phyloP scores from a whole-genome alignment of 2,113 vertebrate species.

The Ceyx melanurus region DNA sequence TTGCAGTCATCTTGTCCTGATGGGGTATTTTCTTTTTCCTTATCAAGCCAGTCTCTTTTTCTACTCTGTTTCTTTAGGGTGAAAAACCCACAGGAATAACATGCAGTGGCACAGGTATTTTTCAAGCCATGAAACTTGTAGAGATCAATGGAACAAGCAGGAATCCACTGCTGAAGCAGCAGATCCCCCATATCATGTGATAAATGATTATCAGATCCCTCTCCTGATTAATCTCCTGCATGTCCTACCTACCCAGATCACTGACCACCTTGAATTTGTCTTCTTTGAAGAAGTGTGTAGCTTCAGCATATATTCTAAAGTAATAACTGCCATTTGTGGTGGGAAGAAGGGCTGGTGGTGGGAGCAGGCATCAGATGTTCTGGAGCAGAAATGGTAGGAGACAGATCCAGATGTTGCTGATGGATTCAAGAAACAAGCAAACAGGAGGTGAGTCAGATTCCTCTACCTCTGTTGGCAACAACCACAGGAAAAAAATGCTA shows the following conservation, averaged over 20 bases:
- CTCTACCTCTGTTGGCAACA: background rate
- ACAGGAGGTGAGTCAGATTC: background rate
- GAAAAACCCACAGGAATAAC: background rate
- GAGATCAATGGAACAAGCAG: background rate
- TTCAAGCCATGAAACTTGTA: background rate
- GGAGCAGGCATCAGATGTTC: background rate
- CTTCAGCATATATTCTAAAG: background rate
- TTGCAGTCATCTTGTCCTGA: background rate
- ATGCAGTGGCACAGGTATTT: background rate
- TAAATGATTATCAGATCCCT: background rate
- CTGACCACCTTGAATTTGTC: background rate
- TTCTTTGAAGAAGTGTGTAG: background rate
- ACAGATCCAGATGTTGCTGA: background rate
- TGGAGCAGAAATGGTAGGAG: background rate
- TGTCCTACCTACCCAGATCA: background rate
- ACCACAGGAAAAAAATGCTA: background rate
- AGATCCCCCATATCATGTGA: background rate
- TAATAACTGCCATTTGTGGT: background rate
- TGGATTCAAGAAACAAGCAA: background rate
- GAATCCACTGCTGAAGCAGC: background rate
- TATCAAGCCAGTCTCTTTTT: background rate
- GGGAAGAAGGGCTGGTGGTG: background rate
- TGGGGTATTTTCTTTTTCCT: background rate
- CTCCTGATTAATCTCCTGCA: fast-evolving
- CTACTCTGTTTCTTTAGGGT: background rate